These are phyloP conservation scores for Aspidiotus rigidus DNA, from an alignment of 2,888 invertebrate species.

Conservation along the genomic window DNA sequence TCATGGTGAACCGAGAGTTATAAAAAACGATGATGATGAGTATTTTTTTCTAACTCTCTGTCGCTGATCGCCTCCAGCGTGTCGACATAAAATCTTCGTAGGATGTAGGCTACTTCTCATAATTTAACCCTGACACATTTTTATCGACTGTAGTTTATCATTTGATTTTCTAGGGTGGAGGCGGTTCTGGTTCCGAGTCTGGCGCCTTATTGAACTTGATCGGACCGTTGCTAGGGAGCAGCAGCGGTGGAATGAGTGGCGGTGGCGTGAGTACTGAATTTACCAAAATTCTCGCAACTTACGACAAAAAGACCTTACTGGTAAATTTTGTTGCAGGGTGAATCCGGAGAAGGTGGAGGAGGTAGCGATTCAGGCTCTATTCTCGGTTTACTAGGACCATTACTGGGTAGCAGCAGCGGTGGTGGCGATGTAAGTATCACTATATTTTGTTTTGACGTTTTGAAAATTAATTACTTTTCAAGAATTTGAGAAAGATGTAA, in stretches of 20 bases:
- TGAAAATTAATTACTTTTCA: too few relatives aligned
- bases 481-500: too few relatives aligned
- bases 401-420: conserved; percentile 35
- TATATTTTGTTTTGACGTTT: too few relatives aligned
- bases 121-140: not conserved
- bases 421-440: conserved; percentile 25
- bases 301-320: not conserved
- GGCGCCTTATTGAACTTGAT: conserved; percentile 38
- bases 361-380: conserved; percentile 35
- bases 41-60: too few relatives aligned
- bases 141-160: not conserved
- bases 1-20: not conserved
- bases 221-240: conserved; percentile 37
- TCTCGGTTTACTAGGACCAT: conserved; percentile 33
- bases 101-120: too few relatives aligned
- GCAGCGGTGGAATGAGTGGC: conserved; percentile 31
- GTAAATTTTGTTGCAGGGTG: conserved; percentile 3
- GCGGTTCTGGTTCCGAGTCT: conserved; percentile 36
- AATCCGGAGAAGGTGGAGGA: conserved; percentile 30
- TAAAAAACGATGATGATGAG: too few relatives aligned
- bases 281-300: not conserved
- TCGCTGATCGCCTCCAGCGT: too few relatives aligned
- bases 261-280: conserved; percentile 22
- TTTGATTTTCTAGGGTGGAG: conserved; percentile 12
- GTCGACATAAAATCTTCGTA: too few relatives aligned